phyloP scores from a whole-genome alignment of 2,797 vertebrate genomes.

The Argya squamiceps region DNA sequence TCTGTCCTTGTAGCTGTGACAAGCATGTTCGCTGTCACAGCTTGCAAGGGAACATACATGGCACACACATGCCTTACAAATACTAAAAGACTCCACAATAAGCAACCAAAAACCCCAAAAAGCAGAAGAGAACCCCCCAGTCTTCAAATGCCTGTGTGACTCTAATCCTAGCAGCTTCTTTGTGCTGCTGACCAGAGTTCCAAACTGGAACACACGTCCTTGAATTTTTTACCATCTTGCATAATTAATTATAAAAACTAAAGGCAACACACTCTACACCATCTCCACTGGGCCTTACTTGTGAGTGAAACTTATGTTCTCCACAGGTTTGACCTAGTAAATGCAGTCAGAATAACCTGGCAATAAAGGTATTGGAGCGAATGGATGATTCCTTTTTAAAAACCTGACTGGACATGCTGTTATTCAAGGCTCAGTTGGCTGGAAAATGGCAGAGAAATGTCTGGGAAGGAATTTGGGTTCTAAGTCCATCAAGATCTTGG shows the following conservation, averaged over 20 bases:
- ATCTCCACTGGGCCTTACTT: background rate
- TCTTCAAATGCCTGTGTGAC: accelerated
- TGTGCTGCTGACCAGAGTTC: background rate
- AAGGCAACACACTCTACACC: background rate
- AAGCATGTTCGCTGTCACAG: background rate
- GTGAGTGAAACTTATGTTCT: background rate
- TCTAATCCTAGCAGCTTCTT: background rate
- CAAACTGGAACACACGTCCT: background rate
- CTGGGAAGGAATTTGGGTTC: background rate
- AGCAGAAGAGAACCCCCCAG: background rate
- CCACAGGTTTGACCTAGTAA: background rate
- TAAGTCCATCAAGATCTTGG: accelerated
- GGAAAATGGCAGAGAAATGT: background rate
- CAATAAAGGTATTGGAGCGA: background rate
- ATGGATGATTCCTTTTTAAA: background rate
- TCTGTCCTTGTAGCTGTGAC: background rate
- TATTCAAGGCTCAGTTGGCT: background rate
- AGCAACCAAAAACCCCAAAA: background rate
- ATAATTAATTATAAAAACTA: background rate
- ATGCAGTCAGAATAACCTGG: background rate
- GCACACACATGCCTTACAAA: background rate
- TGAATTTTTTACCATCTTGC: background rate
- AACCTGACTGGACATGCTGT: background rate
- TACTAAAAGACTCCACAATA: background rate
- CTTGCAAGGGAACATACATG: background rate